Conservation (phyloP, 2,113 vertebrate genomes). For the Cheirogaleus medius region DNA sequence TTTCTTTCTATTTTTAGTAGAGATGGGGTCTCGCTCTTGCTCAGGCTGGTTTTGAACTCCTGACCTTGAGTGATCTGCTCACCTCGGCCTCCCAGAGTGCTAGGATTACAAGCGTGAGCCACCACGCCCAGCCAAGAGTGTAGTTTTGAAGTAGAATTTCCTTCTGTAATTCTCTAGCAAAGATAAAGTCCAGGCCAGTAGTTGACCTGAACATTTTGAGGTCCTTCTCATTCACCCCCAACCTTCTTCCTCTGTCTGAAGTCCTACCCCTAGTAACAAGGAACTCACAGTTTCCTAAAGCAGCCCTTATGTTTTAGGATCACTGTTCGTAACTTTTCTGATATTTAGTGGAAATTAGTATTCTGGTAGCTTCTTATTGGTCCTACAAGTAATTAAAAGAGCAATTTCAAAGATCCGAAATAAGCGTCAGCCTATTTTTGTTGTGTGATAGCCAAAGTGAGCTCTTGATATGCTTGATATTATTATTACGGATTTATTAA, state of each 20-base stretch:
- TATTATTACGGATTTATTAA: not conserved
- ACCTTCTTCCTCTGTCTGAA: not conserved
- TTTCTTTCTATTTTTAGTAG: too few species aligned
- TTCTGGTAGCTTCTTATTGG: conserved; percentile 27
- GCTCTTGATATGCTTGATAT: not conserved
- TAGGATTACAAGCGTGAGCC: too few species aligned
- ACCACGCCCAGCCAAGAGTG: too few species aligned
- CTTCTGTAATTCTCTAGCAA: not conserved
- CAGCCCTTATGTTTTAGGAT: conserved; percentile 6
- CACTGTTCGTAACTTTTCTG: conserved; percentile 8
- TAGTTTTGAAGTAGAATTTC: not conserved
- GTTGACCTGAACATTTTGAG: not conserved
- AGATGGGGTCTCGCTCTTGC: too few species aligned
- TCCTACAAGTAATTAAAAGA: not conserved
- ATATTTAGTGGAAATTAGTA: not conserved
- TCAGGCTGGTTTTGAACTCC: too few species aligned
- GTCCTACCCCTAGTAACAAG: not conserved
- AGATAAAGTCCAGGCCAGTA: not conserved
- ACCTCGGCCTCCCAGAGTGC: too few species aligned
- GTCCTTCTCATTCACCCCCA: not conserved
- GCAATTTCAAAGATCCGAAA: not conserved
- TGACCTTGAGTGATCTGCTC: too few species aligned
- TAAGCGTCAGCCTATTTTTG: not conserved
- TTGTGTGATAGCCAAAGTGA: not conserved
- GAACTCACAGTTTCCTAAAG: not conserved